Evolutionary conservation across 2,888 invertebrate genomes (phyloP), one percentile per base, ranked within the genome.

Genomic region (Thereva nobilitata): DNA sequence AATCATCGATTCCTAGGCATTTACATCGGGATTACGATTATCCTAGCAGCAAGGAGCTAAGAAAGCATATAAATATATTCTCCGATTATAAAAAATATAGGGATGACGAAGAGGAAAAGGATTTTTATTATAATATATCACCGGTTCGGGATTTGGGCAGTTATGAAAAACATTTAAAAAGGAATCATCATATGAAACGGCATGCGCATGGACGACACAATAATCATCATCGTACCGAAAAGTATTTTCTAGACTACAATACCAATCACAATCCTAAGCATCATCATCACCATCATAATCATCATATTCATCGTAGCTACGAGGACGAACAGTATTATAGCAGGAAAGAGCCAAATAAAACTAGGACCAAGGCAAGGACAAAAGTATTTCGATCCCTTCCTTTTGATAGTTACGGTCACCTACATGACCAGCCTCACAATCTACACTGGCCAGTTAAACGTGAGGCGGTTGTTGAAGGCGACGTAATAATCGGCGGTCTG

Each of bases 401-500:
- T 2, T 53, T 67, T 57, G 67, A 67, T 47, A 61, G 47, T 47
- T 67, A 53, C 47, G 45, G 63, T n/a, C 67, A 70, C 38, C 47
- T 66, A 10, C 68, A 68, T 67, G 71, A 72, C 47, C 70, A 70
- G 49, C 69, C 71, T 66, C 68, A 70, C 44, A 68, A 67, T 67
- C 44, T 76, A 44, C 83, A 81, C 73, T 91, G 91, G 92, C 91
- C 92, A 0, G 86, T 90, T 40, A 92, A 91, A 77, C 86, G 86
- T 72, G 89, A 91, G 71, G 91, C 92, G 2, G 86, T 88, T n/a
- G 86, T 93, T 5, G 90, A 91, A 73, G 95, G 94, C 0, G 89
- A 93, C 76, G 84, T 95, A 69, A 86, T 92, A 38, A 83, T 95
- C 34, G 95, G 95, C 2, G 94, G 93, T 0, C 84, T 95, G 55